These are phyloP conservation scores for Ptychodera flava DNA, from an alignment of 35 echinoderm and acorn worm genomes.

Conservation along the genomic window DNA sequence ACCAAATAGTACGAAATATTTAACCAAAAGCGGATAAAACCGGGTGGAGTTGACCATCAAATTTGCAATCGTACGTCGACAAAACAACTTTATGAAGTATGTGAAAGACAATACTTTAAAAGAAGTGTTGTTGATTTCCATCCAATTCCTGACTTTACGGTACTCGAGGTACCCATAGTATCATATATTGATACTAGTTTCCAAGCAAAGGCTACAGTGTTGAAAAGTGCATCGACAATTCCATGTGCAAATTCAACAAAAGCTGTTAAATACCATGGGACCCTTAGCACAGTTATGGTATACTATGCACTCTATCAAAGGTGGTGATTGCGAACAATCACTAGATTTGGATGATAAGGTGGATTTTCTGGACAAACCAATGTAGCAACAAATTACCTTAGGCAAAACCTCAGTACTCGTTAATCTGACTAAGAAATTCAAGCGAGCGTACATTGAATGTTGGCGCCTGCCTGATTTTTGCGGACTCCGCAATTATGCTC, in stretches of 20 bases:
- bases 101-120: no score
- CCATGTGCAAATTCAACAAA: not conserved
- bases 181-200: not conserved
- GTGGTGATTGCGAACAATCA: not conserved
- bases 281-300: not conserved
- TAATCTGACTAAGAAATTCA: not conserved
- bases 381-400: not conserved
- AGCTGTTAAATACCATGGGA: not conserved
- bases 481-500: no score
- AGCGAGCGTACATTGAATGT: not conserved
- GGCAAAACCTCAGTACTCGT: not conserved
- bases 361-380: not conserved
- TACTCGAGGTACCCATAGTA: no score
- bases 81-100: no score
- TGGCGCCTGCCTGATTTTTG: not conserved
- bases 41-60: no score
- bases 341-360: not conserved
- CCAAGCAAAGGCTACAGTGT: not conserved
- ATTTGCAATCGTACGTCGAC: no score
- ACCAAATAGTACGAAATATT: no score
- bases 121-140: no score
- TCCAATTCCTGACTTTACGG: no score
- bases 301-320: not conserved
- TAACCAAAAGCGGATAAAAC: no score
- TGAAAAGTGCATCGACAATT: not conserved